Evolutionary conservation across 2,113 vertebrate genomes (phyloP).

Genomic region (Dromaius novaehollandiae): DNA sequence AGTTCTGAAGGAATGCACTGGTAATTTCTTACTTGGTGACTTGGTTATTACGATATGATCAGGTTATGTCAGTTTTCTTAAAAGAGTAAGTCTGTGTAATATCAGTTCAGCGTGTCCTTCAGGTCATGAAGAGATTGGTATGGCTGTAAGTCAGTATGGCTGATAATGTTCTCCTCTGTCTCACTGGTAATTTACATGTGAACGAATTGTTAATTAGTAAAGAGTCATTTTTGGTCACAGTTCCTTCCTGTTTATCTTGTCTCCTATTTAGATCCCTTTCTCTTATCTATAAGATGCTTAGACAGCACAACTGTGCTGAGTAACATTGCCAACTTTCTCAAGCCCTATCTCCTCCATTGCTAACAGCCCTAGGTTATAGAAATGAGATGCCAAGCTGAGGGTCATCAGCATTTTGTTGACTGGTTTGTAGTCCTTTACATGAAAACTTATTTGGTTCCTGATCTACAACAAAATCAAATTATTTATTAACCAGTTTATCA

Average conservation of each 20-base stretch:
- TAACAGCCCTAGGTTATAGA: background rate
- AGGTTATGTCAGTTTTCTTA: background rate
- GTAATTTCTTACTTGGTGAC: background rate
- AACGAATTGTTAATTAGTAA: background rate
- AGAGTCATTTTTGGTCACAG: background rate
- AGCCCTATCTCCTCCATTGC: background rate
- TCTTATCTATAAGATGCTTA: background rate
- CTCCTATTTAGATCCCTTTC: background rate
- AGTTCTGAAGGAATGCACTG: background rate
- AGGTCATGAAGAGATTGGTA: background rate
- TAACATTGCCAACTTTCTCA: background rate
- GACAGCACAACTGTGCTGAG: background rate
- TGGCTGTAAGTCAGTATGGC: background rate
- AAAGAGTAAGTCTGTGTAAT: background rate
- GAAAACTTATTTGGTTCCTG: background rate
- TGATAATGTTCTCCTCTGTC: background rate
- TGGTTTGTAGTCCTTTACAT: background rate
- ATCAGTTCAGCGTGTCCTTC: background rate
- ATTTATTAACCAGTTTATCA: background rate
- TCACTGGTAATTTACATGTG: background rate
- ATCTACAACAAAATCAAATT: background rate
- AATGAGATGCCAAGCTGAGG: background rate
- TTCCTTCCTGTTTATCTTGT: background rate
- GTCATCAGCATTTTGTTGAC: background rate
- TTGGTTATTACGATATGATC: background rate